Evolutionary conservation across 2,797 vertebrate species (phyloP).

Genomic region (Anas capensis): DNA sequence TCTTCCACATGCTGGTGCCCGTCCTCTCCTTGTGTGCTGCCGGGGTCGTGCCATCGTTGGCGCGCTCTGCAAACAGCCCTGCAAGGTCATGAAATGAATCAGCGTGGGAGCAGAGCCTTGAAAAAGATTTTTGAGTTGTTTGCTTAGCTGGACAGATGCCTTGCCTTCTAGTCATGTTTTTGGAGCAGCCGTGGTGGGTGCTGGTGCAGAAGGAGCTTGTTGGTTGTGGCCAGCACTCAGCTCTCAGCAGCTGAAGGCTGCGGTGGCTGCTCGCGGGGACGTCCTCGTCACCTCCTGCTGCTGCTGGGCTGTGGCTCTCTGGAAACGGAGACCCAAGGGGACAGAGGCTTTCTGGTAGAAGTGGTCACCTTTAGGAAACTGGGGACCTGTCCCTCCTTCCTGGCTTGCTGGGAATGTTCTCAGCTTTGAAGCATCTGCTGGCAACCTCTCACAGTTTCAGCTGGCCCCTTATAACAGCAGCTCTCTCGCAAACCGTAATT

Average conservation of each 20-base stretch:
- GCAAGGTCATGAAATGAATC: neutral
- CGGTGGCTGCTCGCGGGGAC: neutral
- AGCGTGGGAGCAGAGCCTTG: neutral
- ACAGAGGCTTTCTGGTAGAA: neutral
- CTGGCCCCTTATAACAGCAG: neutral
- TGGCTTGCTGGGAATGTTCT: neutral
- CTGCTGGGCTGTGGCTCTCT: neutral
- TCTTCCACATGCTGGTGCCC: neutral
- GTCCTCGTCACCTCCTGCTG: neutral
- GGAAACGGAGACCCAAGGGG: neutral
- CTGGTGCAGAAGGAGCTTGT: neutral
- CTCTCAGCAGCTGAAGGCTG: neutral
- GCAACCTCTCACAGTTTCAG: neutral
- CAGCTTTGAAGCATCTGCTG: neutral
- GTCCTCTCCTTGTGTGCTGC: neutral
- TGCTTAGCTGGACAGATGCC: neutral
- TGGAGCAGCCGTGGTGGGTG: neutral
- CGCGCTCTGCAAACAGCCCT: neutral
- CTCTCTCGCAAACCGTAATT: neutral
- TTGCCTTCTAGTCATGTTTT: fast-evolving
- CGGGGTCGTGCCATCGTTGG: neutral
- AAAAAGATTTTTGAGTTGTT: neutral
- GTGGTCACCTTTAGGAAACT: neutral
- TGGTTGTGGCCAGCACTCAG: neutral
- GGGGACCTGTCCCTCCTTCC: neutral